Evolutionary conservation across 2,888 invertebrate genomes (phyloP), one percentile per base, ranked within the genome.

Genomic region (Parthenolecanium corni): DNA sequence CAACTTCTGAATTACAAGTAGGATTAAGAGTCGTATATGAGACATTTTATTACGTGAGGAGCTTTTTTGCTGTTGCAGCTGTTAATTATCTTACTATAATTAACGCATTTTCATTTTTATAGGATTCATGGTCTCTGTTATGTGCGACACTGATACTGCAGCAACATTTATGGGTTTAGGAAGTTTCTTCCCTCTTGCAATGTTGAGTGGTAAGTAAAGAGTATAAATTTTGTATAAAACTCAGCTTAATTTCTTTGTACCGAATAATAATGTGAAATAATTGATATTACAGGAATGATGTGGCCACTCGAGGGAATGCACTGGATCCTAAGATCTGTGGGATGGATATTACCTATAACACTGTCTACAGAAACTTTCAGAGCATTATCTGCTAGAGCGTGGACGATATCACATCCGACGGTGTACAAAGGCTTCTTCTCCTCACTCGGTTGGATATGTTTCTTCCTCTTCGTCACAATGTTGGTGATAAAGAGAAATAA

Each of bases 101-200:
- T n/a, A n/a, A n/a, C n/a, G n/a, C n/a, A 31, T 58, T 46, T 54
- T 56, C 64, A 65, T 47, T 63, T 62, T 58, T 52, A 69, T 68
- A 82, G 83, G 92, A 42, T 85, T 93, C 71, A 78, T 89, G 42
- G 83, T 92, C 54, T 90, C 92, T 0, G 82, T 89, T 0, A 75
- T 86, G 67, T 88, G 88, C 70, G 79, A 81, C 21, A 84, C 85
- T 31, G 89, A 90, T 69, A 83, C 83, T 0, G 79, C 86, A 69
- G 85, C 91, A 0, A 89, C 91, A 77, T 90, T 89, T 72, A 79
- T 87, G 12, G 82, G 90, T 0, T 83, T 91, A 0, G 93, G 93
- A 14, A 87, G 86, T 66, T 92, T 93, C 71, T 93, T 92, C 71
- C 92, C 93, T 0, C 84, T 90, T 78, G 82, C 93, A 66, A 76